Percentiles rank a stretch among this genome's conserved stretches.
Conservation (phyloP, 2,113 vertebrate genomes). For the Pantherophis guttatus region DNA sequence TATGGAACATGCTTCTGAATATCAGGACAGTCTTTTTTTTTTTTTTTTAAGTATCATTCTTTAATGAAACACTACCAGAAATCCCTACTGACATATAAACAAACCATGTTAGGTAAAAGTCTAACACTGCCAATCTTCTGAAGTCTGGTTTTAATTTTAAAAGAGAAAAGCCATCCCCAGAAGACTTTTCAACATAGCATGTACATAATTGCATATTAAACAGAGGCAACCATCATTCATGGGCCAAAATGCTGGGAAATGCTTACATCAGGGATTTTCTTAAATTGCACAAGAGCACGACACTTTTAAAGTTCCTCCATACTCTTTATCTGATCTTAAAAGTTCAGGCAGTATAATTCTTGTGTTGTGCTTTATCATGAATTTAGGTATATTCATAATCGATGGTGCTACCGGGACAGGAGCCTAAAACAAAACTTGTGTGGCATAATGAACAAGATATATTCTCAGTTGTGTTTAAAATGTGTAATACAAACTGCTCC, state of each 20-base stretch:
- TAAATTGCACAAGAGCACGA: background rate
- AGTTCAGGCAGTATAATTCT: background rate
- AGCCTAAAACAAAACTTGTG: background rate
- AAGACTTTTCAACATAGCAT: background rate
- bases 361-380: background rate
- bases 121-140: conserved; percentile 6
- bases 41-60: background rate
- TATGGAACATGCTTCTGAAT: conserved; percentile 27
- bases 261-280: background rate
- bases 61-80: background rate
- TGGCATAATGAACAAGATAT: background rate
- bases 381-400: background rate
- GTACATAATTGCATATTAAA: background rate
- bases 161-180: background rate
- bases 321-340: background rate
- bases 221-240: too few relatives aligned
- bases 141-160: background rate
- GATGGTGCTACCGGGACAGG: background rate
- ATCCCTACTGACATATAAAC: background rate
- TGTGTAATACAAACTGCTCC: background rate
- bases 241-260: background rate
- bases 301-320: background rate
- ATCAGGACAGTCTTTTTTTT: conserved; percentile 39
- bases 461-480: background rate
- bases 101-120: conserved; percentile 9